phyloP scores from a whole-genome alignment of 2,888 invertebrate genomes.

The Oscheius myriophilus region DNA sequence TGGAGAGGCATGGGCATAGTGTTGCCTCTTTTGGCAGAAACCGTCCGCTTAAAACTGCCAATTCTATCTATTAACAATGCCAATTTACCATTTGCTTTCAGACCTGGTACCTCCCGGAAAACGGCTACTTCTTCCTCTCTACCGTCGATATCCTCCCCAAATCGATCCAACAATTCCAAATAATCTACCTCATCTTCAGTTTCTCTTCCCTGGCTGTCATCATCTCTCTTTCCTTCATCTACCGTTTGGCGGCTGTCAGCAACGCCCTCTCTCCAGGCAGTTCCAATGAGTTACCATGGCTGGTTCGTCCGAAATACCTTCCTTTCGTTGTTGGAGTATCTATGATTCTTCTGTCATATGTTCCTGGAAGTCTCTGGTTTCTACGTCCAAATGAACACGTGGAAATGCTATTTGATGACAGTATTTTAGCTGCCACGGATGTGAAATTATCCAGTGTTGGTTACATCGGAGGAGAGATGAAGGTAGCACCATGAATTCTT shows the following conservation, averaged over 20 bases:
- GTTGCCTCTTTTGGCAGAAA: too few relatives aligned
- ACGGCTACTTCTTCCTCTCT: constrained; percentile 11
- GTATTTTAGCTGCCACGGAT: background rate
- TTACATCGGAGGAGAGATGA: constrained; percentile 11
- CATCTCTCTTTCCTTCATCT: constrained; percentile 7
- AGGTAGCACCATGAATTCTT: background rate
- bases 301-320: background rate
- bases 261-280: too few relatives aligned
- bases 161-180: constrained; percentile 13
- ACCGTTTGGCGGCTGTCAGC: background rate
- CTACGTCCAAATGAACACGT: background rate
- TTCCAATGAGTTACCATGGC: constrained; percentile 1
- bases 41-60: too few relatives aligned
- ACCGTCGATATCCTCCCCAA: constrained; percentile 9
- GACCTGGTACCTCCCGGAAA: constrained; percentile 3
- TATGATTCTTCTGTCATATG: background rate
- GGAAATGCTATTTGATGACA: background rate
- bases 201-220: constrained; percentile 1
- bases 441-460: background rate
- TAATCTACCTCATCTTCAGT: constrained; percentile 6
- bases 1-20: too few relatives aligned
- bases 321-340: background rate
- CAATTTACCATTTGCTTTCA: too few relatives aligned
- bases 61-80: too few relatives aligned
- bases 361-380: background rate